A percentile compares a stretch with the other conserved stretches of the same genome.
Evolutionary conservation across 2,888 invertebrate genomes (phyloP).

Genomic region (Nomada flava): DNA sequence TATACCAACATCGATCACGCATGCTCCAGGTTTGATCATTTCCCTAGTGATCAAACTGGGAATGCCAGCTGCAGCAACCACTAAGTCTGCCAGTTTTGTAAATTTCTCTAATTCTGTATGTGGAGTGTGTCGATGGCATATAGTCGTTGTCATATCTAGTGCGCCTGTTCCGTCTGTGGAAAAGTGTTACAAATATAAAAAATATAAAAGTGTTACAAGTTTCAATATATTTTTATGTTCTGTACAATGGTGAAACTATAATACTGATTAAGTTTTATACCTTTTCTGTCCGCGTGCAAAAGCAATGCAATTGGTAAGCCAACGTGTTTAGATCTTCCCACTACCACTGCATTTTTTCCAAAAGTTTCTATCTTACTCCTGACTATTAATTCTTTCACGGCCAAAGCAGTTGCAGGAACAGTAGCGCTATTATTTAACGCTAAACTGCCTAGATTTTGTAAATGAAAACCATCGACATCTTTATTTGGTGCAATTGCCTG

Average conservation of each 20-base stretch:
- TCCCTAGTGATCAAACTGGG: slow-evolving; percentile 91
- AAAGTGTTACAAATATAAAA: background rate
- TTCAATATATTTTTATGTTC: background rate
- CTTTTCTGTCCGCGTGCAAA: slow-evolving; percentile 91
- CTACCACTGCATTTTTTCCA: slow-evolving; percentile 94
- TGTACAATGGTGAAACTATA: background rate
- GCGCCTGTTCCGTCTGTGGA: slow-evolving; percentile 85
- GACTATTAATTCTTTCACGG: slow-evolving; percentile 83
- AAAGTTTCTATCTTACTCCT: slow-evolving; percentile 90
- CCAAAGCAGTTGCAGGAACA: slow-evolving; percentile 81
- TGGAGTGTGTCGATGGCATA: slow-evolving; percentile 95
- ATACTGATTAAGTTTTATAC: slow-evolving; percentile 80
- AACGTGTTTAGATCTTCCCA: slow-evolving; percentile 96
- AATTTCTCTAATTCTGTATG: slow-evolving; percentile 89
- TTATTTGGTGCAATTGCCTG: slow-evolving; percentile 92
- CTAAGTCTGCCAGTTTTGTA: slow-evolving; percentile 91
- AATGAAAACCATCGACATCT: slow-evolving; percentile 97
- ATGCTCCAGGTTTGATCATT: slow-evolving; percentile 95
- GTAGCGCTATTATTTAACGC: slow-evolving; percentile 86
- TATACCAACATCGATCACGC: slow-evolving; percentile 95
- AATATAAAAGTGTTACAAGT: background rate
- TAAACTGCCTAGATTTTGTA: slow-evolving; percentile 92
- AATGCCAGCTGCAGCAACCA: slow-evolving; percentile 91
- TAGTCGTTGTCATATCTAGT: slow-evolving; percentile 94
- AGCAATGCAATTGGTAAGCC: slow-evolving; percentile 95